Percentiles rank a stretch among this genome's conserved stretches.
Conservation (phyloP, 53 echinoderm and acorn worm species). For the Actinopyga echinites region DNA sequence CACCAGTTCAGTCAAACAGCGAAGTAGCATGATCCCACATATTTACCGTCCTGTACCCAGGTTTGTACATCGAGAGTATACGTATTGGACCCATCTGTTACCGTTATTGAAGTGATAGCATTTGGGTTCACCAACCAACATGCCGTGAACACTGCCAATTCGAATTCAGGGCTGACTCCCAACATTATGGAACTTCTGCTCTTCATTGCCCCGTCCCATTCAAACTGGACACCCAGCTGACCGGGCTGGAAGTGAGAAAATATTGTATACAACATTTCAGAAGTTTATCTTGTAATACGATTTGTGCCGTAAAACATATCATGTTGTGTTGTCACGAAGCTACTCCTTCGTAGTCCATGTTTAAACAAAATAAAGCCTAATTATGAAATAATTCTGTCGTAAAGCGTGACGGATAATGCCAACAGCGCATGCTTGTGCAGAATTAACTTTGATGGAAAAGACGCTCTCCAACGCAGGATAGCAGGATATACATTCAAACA, state of each 20-base stretch:
- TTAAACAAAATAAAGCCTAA: no score
- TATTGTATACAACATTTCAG: background rate
- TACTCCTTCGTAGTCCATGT: no score
- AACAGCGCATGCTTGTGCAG: no score
- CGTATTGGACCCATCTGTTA: conserved; percentile 49
- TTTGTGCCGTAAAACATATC: no score
- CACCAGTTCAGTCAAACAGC: conserved; percentile 14
- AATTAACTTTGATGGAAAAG: no score
- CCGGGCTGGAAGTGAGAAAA: conserved; percentile 40
- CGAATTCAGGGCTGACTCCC: conserved; percentile 88
- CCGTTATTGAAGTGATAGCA: conserved; percentile 49
- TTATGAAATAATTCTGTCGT: no score
- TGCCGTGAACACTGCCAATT: conserved; percentile 78
- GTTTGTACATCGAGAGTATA: conserved; percentile 58
- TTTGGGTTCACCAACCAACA: conserved; percentile 72
- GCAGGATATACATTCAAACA: no score
- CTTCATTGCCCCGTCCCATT: conserved; percentile 66
- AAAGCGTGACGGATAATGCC: no score
- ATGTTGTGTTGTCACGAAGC: no score
- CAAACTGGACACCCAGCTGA: conserved; percentile 68
- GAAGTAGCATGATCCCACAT: conserved; percentile 65
- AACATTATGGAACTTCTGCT: conserved; percentile 62
- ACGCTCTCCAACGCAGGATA: no score
- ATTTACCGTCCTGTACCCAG: conserved; percentile 68
- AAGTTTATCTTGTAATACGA: background rate